phyloP scores from a whole-genome alignment of 2,888 invertebrate species.

The Syrphus vitripennis region DNA sequence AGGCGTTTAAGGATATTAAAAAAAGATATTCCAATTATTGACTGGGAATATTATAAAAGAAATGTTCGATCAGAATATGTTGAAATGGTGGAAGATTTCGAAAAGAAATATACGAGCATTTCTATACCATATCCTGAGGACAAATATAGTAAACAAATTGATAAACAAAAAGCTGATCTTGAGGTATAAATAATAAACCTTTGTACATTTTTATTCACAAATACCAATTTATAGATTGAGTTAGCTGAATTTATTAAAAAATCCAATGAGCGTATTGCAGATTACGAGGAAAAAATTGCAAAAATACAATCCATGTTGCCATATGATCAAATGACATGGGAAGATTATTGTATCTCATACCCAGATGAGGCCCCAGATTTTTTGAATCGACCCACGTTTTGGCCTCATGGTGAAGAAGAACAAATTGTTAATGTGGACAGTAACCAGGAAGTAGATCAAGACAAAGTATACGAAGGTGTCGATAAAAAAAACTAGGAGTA shows the following conservation, averaged over 20 bases:
- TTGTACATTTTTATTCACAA: neutral
- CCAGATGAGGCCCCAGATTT: conserved; percentile 88
- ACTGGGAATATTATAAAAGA: conserved; percentile 90
- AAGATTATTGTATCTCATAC: conserved; percentile 88
- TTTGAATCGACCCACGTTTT: conserved; percentile 89
- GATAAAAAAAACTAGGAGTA: neutral
- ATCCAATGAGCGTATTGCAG: conserved; percentile 77
- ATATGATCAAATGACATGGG: conserved; percentile 92
- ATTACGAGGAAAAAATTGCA: conserved; percentile 84
- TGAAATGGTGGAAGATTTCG: conserved; percentile 91
- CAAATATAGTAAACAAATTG: conserved; percentile 81
- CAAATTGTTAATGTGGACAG: conserved; percentile 80
- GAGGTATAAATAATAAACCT: conserved; percentile 76
- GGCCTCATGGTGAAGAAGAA: conserved; percentile 89
- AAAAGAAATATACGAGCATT: conserved; percentile 89
- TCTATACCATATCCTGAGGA: conserved; percentile 87
- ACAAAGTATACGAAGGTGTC: too few relatives aligned
- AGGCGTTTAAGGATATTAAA: conserved; percentile 81
- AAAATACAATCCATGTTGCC: conserved; percentile 86
- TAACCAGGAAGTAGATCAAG: neutral
- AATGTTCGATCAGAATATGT: conserved; percentile 85
- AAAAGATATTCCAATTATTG: conserved; percentile 88
- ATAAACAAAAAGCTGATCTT: conserved; percentile 84
- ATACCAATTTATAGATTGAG: conserved; percentile 47
- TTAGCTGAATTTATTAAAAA: conserved; percentile 72